Evolutionary conservation across 2,797 vertebrate species (phyloP).

Genomic region (Pagetopsis macropterus): DNA sequence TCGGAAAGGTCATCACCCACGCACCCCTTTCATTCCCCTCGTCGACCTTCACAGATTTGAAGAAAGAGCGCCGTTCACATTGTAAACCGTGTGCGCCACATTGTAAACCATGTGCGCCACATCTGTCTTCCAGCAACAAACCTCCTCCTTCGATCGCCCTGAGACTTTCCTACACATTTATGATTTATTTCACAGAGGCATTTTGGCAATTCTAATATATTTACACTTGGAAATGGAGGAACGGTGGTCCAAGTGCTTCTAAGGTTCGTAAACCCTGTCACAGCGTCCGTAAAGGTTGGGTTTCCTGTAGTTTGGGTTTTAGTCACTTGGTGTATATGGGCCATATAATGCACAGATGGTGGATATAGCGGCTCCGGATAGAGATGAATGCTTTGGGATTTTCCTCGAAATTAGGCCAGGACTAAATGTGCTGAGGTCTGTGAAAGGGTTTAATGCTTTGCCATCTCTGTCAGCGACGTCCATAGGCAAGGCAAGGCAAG

Average conservation of each 20-base stretch:
- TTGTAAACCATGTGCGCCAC: constrained; percentile 18
- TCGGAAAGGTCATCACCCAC: constrained; percentile 50
- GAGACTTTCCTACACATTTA: constrained; percentile 26
- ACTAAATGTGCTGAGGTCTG: constrained; percentile 19
- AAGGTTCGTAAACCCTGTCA: constrained; percentile 29
- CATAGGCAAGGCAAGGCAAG: no score
- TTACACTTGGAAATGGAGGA: constrained; percentile 44
- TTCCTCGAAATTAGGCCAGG: constrained; percentile 24
- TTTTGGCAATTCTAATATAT: constrained; percentile 38
- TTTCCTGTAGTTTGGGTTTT: constrained; percentile 46
- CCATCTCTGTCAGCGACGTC: no score
- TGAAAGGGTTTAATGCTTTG: background rate
- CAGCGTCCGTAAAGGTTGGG: constrained; percentile 29
- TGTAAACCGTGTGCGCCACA: constrained; percentile 11
- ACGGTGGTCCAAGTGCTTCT: constrained; percentile 28
- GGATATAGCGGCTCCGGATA: background rate
- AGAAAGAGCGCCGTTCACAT: constrained; percentile 56
- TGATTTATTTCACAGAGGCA: constrained; percentile 48
- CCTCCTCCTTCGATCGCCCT: background rate
- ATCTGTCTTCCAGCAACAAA: constrained; percentile 30
- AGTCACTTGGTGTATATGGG: constrained; percentile 31
- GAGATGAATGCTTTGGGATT: constrained; percentile 28
- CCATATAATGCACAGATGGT: constrained; percentile 64
- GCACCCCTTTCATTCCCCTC: background rate
- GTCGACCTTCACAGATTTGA: constrained; percentile 25